Conservation (phyloP, 2,888 invertebrate species). For the Ectemnius cavifrons region DNA sequence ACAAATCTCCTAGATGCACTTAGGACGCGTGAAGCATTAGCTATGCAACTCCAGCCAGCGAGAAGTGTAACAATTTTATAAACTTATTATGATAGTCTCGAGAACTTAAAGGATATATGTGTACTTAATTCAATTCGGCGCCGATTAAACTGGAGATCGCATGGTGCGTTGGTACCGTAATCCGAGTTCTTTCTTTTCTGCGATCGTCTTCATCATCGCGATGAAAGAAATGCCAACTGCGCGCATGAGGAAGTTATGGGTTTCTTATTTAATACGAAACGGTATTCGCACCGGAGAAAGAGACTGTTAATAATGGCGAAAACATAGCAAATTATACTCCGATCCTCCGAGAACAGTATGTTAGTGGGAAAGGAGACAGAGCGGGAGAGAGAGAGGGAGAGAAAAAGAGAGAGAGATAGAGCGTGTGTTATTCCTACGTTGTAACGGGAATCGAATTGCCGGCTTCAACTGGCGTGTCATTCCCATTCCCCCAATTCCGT, state of each 20-base stretch:
- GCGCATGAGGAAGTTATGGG: constrained; percentile 22
- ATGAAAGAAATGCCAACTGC: background rate
- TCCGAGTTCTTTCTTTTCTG: constrained; percentile 9
- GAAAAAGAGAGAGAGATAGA: too few relatives aligned
- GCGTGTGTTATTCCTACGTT: constrained; percentile 53
- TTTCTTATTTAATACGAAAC: constrained; percentile 43
- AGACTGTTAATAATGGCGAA: constrained; percentile 54
- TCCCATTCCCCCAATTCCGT: constrained; percentile 55
- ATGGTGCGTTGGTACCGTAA: too few relatives aligned
- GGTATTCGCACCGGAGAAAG: constrained; percentile 31
- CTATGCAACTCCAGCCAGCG: too few relatives aligned
- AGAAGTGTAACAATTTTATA: too few relatives aligned
- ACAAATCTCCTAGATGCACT: too few relatives aligned
- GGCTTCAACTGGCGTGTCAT: constrained; percentile 57
- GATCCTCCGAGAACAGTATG: constrained; percentile 36
- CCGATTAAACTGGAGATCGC: too few relatives aligned
- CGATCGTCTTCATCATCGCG: background rate
- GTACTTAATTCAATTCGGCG: too few relatives aligned
- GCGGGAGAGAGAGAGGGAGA: too few relatives aligned
- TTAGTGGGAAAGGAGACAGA: too few relatives aligned
- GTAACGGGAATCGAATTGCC: constrained; percentile 59
- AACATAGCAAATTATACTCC: constrained; percentile 47
- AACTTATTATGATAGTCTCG: too few relatives aligned
- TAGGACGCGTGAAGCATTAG: too few relatives aligned
- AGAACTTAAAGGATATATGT: too few relatives aligned